These are phyloP conservation scores for Chelmon rostratus DNA, from an alignment of 2,797 vertebrate genomes.

Conservation along the genomic window DNA sequence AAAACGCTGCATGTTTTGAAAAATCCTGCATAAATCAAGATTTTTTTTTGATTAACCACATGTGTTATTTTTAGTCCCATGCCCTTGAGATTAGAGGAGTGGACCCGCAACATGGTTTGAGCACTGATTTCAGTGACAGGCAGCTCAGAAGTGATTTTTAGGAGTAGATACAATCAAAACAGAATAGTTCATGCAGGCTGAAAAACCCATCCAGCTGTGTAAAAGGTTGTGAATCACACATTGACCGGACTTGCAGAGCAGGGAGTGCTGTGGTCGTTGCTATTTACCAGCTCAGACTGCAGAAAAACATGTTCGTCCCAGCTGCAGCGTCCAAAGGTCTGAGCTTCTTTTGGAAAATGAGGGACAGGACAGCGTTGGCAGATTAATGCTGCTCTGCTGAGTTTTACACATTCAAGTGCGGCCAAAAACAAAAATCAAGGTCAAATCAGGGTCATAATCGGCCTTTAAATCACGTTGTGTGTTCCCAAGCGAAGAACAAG, in stretches of 20 bases:
- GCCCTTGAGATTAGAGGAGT: not conserved
- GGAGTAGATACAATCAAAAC: conserved; percentile 9
- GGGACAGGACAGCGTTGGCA: conserved; percentile 4
- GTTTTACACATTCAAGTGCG: conserved; percentile 11
- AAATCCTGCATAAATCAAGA: not conserved
- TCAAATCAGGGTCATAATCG: conserved; percentile 38
- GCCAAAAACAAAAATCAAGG: conserved; percentile 22
- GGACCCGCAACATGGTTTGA: not conserved
- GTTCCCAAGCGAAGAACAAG: conserved; percentile 28
- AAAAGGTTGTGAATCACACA: conserved; percentile 25
- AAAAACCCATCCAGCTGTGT: conserved; percentile 36
- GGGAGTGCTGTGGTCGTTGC: not conserved
- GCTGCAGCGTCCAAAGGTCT: conserved; percentile 14
- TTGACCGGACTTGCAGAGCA: conserved; percentile 17
- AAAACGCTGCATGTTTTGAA: conserved; percentile 12
- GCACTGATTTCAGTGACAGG: conserved; percentile 10
- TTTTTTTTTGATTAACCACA: not conserved
- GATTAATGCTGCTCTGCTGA: conserved; percentile 15
- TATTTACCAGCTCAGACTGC: conserved; percentile 15
- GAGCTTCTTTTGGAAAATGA: conserved; percentile 9
- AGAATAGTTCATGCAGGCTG: not conserved
- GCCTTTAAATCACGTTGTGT: conserved; percentile 40
- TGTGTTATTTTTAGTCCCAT: not conserved
- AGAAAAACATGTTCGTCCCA: not conserved
- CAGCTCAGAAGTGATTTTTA: conserved; percentile 5